Conservation (phyloP, 2,797 vertebrate genomes). For the Siniperca undulata region DNA sequence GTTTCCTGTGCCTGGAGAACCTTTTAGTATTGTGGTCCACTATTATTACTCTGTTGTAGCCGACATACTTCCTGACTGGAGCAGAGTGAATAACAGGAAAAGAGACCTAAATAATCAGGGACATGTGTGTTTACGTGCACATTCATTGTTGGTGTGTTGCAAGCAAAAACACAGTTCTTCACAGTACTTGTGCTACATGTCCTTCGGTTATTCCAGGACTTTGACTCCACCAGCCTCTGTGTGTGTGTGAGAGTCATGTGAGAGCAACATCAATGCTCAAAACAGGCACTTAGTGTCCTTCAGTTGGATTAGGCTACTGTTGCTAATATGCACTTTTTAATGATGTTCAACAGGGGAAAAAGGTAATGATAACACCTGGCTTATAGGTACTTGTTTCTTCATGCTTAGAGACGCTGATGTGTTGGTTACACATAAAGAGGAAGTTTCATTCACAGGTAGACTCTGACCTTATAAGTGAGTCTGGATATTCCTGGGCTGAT, state of each 20-base stretch:
- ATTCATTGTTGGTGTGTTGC: constrained; percentile 17
- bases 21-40: constrained; percentile 13
- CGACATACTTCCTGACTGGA: constrained; percentile 54
- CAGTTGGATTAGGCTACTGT: not conserved
- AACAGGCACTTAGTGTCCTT: not conserved
- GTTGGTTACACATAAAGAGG: not conserved
- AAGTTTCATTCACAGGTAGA: not conserved
- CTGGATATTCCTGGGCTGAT: not conserved
- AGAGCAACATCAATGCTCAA: not conserved
- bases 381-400: not conserved
- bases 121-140: constrained; percentile 16
- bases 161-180: constrained; percentile 33
- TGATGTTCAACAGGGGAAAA: not conserved
- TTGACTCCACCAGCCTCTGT: constrained; percentile 5
- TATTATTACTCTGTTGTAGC: constrained; percentile 55
- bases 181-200: constrained; percentile 3
- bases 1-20: constrained; percentile 65
- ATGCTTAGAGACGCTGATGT: not conserved
- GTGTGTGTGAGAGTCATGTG: constrained; percentile 35
- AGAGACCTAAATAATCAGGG: constrained; percentile 35
- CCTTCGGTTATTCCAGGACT: constrained; percentile 25
- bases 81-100: constrained; percentile 76
- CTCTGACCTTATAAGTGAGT: not conserved
- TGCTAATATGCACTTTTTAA: not conserved
- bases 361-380: not conserved